phyloP scores from a whole-genome alignment of 2,797 vertebrate genomes.

The Falco berigora region DNA sequence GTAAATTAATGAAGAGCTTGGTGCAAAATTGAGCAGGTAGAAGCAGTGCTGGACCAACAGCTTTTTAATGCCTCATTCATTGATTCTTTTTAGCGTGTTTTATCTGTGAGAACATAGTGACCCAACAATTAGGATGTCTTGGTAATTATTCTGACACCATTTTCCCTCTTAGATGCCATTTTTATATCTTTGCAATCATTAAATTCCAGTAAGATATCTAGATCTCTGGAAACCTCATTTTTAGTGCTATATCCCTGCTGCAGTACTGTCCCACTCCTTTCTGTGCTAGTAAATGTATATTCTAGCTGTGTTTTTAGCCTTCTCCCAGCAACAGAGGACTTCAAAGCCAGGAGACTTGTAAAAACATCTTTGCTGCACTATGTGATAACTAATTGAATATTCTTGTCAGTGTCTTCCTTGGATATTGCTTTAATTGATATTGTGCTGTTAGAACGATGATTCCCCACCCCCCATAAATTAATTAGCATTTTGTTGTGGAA shows the following conservation, averaged over 20 bases:
- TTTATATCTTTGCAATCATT: neutral
- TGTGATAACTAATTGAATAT: neutral
- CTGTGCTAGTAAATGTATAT: neutral
- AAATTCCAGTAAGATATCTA: neutral
- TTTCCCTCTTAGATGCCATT: neutral
- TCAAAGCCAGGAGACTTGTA: neutral
- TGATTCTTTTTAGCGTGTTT: neutral
- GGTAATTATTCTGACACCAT: neutral
- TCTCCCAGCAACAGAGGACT: neutral
- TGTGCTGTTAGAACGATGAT: neutral
- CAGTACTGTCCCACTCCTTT: neutral
- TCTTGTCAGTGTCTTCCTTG: neutral
- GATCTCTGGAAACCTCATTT: neutral
- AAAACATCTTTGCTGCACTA: neutral
- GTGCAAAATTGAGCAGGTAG: neutral
- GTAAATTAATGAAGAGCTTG: neutral
- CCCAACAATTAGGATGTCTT: neutral
- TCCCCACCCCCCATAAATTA: neutral
- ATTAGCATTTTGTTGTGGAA: neutral
- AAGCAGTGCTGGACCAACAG: neutral
- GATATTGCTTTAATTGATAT: neutral
- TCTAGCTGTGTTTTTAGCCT: neutral
- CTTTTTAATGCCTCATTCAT: neutral
- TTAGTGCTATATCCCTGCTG: neutral
- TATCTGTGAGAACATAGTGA: neutral